Percentiles rank a stretch among this genome's conserved stretches.
These are phyloP conservation scores for Rhyacophila evoluta DNA, from an alignment of 2,888 invertebrate species.

Conservation along the genomic window DNA sequence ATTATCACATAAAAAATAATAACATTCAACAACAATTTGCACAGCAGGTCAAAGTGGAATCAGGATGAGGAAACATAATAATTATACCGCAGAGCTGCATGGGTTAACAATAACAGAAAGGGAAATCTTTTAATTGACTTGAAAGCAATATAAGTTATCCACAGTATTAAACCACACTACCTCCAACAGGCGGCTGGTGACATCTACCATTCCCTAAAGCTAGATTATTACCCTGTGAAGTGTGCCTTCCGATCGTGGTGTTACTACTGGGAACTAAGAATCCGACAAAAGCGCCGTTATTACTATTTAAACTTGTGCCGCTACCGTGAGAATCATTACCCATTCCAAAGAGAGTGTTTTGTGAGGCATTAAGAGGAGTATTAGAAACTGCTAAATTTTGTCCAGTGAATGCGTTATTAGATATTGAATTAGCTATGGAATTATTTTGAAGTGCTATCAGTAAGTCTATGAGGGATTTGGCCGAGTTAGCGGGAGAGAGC, in stretches of 20 bases:
- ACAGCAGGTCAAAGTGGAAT: neutral
- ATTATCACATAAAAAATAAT: slow-evolving; percentile 11
- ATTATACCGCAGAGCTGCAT: neutral
- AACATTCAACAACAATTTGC: neutral
- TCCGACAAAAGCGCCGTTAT: slow-evolving; percentile 46
- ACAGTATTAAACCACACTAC: slow-evolving; percentile 47
- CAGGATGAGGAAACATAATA: neutral
- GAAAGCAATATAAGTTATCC: neutral
- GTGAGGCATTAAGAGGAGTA: slow-evolving; percentile 39
- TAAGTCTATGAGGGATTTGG: slow-evolving; percentile 66
- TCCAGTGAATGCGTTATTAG: slow-evolving; percentile 55
- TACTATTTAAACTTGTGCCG: slow-evolving; percentile 59
- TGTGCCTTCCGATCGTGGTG: slow-evolving; percentile 58
- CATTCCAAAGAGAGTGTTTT: slow-evolving; percentile 40
- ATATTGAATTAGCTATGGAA: slow-evolving; percentile 62
- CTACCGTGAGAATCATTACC: slow-evolving; percentile 53
- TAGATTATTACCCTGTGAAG: slow-evolving; percentile 59
- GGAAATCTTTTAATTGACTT: neutral
- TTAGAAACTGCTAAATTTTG: slow-evolving; percentile 42
- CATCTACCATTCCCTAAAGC: slow-evolving; percentile 49
- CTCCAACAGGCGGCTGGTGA: slow-evolving; percentile 47
- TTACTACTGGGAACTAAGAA: slow-evolving; percentile 58
- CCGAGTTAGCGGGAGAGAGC: slow-evolving; percentile 65
- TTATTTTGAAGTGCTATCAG: slow-evolving; percentile 67
- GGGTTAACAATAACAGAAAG: neutral